Evolutionary conservation across 1,140 invertebrate species (phyloP).

Genomic region (Theocolax elegans): DNA sequence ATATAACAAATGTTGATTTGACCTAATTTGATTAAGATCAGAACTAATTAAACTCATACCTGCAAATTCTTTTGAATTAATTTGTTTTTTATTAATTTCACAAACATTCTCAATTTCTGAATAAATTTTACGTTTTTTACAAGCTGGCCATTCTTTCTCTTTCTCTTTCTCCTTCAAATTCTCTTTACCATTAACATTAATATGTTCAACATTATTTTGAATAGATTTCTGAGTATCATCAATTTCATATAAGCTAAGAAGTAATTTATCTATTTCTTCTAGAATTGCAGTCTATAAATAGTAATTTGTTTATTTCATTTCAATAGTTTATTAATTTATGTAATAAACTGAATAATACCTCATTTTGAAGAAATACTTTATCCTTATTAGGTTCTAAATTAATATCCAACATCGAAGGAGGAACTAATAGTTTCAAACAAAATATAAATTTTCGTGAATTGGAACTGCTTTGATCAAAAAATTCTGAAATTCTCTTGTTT

Average conservation of each 20-base stretch:
- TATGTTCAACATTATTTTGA: conserved; percentile 3
- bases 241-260: conserved; percentile 55
- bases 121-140: conserved; percentile 51
- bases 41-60: conserved; percentile 9
- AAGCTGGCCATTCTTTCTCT: conserved; percentile 41
- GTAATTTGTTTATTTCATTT: conserved; percentile 16
- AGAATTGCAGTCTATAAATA: conserved; percentile 48
- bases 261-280: conserved; percentile 46
- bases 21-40: not conserved
- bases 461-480: conserved; percentile 50
- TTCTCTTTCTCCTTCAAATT: conserved; percentile 39
- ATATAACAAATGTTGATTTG: not conserved
- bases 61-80: not conserved
- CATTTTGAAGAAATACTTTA: conserved; percentile 69
- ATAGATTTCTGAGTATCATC: conserved; percentile 22
- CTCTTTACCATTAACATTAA: conserved; percentile 3
- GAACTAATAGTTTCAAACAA: conserved; percentile 64
- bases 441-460: conserved; percentile 63
- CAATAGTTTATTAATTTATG: conserved; percentile 22
- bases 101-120: conserved; percentile 25
- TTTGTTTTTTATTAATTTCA: conserved; percentile 10
- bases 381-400: conserved; percentile 78
- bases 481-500: conserved; percentile 53
- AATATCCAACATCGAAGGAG: conserved; percentile 69
- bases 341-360: conserved; percentile 50